phyloP scores from a whole-genome alignment of 2,113 vertebrate species.

The Anguilla japonica region DNA sequence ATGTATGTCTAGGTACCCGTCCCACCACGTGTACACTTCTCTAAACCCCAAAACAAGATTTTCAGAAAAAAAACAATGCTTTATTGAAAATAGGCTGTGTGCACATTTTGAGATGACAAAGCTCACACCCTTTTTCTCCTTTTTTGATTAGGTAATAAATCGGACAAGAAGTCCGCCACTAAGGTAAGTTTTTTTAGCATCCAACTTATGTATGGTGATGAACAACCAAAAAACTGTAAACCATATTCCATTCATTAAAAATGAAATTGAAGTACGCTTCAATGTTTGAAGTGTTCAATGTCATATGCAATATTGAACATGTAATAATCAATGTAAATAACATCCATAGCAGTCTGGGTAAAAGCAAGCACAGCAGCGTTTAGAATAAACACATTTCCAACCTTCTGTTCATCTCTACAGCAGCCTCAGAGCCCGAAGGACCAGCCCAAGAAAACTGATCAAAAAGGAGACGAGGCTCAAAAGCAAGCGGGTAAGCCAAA shows the following conservation, averaged over 20 bases:
- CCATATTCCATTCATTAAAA: no score
- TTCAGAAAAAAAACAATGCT: no score
- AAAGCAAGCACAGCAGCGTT: background rate
- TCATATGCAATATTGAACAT: background rate
- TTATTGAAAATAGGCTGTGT: no score
- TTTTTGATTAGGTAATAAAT: slow-evolving; percentile 71
- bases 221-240: background rate
- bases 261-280: no score
- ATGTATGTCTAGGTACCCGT: no score
- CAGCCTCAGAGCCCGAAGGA: slow-evolving; percentile 78
- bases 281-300: background rate
- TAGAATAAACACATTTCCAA: background rate
- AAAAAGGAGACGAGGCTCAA: slow-evolving; percentile 78
- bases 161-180: slow-evolving; percentile 76
- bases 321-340: background rate
- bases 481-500: slow-evolving; percentile 77
- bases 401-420: slow-evolving; percentile 45
- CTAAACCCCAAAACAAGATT: no score
- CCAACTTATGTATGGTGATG: background rate
- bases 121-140: background rate
- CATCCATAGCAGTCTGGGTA: background rate
- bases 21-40: no score
- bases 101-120: no score
- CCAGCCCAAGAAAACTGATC: slow-evolving; percentile 77
- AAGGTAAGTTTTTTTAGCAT: slow-evolving; percentile 60